These are phyloP conservation scores for Alviniconcha strummeri DNA, from an alignment of 2,888 invertebrate genomes.

Conservation along the genomic window DNA sequence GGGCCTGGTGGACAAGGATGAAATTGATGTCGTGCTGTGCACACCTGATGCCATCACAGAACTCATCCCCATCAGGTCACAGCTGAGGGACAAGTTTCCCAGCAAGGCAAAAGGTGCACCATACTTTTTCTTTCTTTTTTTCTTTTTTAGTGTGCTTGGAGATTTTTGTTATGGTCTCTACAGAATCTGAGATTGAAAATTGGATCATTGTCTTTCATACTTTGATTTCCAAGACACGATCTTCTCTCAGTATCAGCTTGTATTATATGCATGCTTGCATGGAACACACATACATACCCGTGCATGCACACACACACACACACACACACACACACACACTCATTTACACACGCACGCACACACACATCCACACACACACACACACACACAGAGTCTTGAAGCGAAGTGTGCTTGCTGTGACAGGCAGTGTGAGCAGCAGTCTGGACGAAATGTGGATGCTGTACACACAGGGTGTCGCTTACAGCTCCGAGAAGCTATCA, in stretches of 20 bases:
- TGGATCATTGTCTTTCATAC: no score
- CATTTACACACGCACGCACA: not conserved
- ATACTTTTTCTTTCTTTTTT: not conserved
- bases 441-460: constrained; percentile 48
- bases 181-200: no score
- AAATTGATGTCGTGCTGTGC: constrained; percentile 56
- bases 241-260: no score
- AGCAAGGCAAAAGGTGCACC: constrained; percentile 52
- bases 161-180: no score
- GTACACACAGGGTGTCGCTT: constrained; percentile 48
- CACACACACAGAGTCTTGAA: not conserved
- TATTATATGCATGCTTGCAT: no score
- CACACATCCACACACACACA: not conserved
- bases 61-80: constrained; percentile 46
- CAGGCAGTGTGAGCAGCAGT: constrained; percentile 52
- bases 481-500: constrained; percentile 46
- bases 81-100: constrained; percentile 60
- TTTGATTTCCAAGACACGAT: no score
- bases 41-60: constrained; percentile 56
- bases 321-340: not conserved
- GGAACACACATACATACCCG: no score
- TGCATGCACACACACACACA: no score
- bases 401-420: constrained; percentile 26
- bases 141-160: not conserved
- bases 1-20: constrained; percentile 51